A percentile compares a stretch with the other conserved stretches of the same genome.
These are phyloP conservation scores for Leucophenga maculata DNA, from an alignment of 2,888 invertebrate species.

Conservation along the genomic window DNA sequence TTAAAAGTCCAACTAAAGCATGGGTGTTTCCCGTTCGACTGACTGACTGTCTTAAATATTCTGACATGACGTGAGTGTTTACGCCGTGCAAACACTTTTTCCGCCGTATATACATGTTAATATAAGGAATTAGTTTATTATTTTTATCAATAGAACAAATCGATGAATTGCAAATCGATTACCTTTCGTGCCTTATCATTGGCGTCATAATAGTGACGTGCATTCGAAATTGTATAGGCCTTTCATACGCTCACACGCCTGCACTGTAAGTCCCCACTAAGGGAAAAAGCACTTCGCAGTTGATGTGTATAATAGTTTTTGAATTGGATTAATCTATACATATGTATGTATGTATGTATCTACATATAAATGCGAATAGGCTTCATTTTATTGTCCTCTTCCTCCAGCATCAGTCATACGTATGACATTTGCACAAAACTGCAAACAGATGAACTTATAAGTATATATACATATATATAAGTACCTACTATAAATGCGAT, in stretches of 20 bases:
- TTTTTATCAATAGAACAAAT: neutral
- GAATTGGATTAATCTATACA: too few relatives aligned
- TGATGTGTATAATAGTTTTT: too few relatives aligned
- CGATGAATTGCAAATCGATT: constrained; percentile 5
- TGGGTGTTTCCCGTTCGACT: constrained; percentile 53
- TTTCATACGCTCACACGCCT: too few relatives aligned
- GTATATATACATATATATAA: neutral
- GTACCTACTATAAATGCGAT: too few relatives aligned
- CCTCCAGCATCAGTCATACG: too few relatives aligned
- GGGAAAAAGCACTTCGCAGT: too few relatives aligned
- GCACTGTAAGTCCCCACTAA: too few relatives aligned
- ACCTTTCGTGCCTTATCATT: neutral
- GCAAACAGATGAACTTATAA: too few relatives aligned
- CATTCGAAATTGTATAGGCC: too few relatives aligned
- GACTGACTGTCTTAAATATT: neutral
- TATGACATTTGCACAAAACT: neutral
- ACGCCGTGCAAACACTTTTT: neutral
- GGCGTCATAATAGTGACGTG: neutral
- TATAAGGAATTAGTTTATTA: neutral
- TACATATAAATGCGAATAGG: too few relatives aligned
- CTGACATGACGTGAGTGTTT: neutral
- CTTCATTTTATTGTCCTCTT: too few relatives aligned
- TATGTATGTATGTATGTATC: too few relatives aligned
- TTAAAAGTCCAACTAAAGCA: constrained; percentile 54
- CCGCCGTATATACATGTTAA: neutral